phyloP scores from a whole-genome alignment of 2,888 invertebrate species.

The Lacanobia wlatinum region DNA sequence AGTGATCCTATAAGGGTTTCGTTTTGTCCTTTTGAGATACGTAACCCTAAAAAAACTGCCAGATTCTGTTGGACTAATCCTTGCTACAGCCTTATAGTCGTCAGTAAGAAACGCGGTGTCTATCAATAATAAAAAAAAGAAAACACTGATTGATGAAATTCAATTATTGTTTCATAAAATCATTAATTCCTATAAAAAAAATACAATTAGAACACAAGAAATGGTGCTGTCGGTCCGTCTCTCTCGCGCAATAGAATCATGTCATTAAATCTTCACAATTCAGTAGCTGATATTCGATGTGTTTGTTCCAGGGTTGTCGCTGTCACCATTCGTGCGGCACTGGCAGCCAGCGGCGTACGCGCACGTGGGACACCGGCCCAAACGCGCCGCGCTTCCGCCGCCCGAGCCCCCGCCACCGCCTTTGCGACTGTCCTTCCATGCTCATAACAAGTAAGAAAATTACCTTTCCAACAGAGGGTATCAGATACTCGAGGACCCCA shows the following conservation, averaged over 20 bases:
- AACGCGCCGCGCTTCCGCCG: slow-evolving; percentile 80
- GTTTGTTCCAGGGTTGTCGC: slow-evolving; percentile 90
- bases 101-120: background rate
- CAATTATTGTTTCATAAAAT: background rate
- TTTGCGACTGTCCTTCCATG: slow-evolving; percentile 91
- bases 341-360: slow-evolving; percentile 95
- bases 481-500: too few species aligned
- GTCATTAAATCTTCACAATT: background rate
- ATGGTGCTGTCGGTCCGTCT: too few species aligned
- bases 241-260: too few species aligned
- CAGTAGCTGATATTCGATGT: slow-evolving; percentile 15
- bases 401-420: slow-evolving; percentile 81
- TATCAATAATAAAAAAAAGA: too few species aligned
- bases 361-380: slow-evolving; percentile 92
- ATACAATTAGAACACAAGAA: background rate
- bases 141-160: background rate
- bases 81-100: background rate
- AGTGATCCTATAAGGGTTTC: too few species aligned
- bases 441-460: slow-evolving; percentile 92
- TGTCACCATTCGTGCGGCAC: slow-evolving; percentile 95
- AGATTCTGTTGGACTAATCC: background rate
- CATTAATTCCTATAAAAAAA: background rate
- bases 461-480: background rate
- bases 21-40: too few species aligned
- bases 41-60: background rate